These are phyloP conservation scores for Mormyrus iriodes DNA, from an alignment of 2,113 vertebrate species.

Conservation along the genomic window DNA sequence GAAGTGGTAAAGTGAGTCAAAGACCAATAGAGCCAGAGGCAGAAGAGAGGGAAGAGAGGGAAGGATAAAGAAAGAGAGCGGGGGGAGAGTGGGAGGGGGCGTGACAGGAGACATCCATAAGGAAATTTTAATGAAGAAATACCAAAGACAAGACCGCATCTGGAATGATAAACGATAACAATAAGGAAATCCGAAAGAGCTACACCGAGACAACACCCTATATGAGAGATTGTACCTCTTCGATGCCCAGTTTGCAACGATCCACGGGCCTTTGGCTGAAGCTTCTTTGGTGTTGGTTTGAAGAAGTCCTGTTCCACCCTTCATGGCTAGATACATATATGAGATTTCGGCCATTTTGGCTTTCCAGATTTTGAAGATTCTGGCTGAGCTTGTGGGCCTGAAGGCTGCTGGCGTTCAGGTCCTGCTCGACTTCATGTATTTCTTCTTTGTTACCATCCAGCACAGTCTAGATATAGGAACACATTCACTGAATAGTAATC, in stretches of 20 bases:
- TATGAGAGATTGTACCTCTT: constrained; percentile 56
- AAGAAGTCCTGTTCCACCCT: background rate
- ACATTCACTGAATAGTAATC: background rate
- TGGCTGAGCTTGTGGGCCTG: background rate
- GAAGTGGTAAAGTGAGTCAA: background rate
- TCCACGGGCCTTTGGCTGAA: constrained; percentile 14
- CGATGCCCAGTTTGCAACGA: constrained; percentile 41
- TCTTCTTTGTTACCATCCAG: background rate
- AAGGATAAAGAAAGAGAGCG: background rate
- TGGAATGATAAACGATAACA: background rate
- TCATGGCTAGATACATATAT: background rate
- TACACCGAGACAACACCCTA: background rate
- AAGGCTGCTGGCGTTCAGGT: background rate
- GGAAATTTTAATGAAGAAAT: background rate
- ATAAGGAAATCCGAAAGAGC: background rate
- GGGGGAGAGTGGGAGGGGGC: too few species aligned
- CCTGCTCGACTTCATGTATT: background rate
- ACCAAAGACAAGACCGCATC: background rate
- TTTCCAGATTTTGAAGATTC: background rate
- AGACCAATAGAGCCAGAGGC: background rate
- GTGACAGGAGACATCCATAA: background rate
- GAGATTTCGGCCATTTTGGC: background rate
- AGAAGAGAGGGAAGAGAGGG: too few species aligned
- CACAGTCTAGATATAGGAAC: background rate
- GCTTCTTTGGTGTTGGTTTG: background rate